Evolutionary conservation across 2,888 invertebrate genomes (phyloP).

Genomic region (Abrostola triplasia): DNA sequence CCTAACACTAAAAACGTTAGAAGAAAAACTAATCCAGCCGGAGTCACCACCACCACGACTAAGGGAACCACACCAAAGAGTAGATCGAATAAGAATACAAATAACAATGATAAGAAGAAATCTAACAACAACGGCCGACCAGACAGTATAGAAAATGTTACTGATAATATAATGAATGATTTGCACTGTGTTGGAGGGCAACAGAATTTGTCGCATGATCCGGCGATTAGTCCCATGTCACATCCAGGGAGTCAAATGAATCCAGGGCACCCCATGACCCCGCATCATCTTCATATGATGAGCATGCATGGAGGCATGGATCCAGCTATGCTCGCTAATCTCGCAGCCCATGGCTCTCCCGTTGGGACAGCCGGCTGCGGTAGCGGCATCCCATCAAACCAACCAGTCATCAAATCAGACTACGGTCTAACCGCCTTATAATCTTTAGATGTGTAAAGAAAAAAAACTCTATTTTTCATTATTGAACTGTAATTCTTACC

Average conservation of each 20-base stretch:
- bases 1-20: slow-evolving; percentile 94
- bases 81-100: slow-evolving; percentile 89
- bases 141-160: slow-evolving; percentile 90
- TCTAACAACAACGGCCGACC: slow-evolving; percentile 87
- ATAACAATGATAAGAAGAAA: slow-evolving; percentile 87
- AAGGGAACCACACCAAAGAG: slow-evolving; percentile 90
- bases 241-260: slow-evolving; percentile 83
- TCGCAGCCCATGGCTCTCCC: slow-evolving; percentile 87
- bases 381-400: slow-evolving; percentile 78
- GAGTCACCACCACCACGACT: slow-evolving; percentile 89
- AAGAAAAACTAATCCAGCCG: slow-evolving; percentile 93
- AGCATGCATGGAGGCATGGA: slow-evolving; percentile 83
- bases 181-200: slow-evolving; percentile 88
- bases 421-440: slow-evolving; percentile 94
- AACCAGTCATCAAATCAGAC: slow-evolving; percentile 94
- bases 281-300: slow-evolving; percentile 86
- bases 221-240: slow-evolving; percentile 86
- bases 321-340: slow-evolving; percentile 83
- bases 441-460: slow-evolving; percentile 83
- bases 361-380: slow-evolving; percentile 85
- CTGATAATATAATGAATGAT: slow-evolving; percentile 89
- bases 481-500: slow-evolving; percentile 82
- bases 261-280: slow-evolving; percentile 87
- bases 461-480: slow-evolving; percentile 83
- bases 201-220: slow-evolving; percentile 82